Evolutionary conservation across 2,888 invertebrate genomes (phyloP).

Genomic region (Dysmachus trigonus): DNA sequence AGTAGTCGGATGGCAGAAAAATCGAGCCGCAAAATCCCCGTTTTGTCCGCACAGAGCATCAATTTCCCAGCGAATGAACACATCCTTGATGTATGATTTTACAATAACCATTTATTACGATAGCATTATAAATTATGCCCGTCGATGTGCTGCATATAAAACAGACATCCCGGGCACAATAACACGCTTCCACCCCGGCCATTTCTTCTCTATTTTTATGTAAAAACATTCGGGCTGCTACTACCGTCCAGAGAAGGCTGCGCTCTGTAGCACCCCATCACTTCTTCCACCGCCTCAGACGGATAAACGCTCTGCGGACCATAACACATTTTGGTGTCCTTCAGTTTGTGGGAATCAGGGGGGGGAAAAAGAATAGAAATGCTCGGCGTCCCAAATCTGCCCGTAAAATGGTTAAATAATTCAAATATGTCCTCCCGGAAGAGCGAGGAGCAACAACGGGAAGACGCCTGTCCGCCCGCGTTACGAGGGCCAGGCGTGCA

Average conservation of each 20-base stretch:
- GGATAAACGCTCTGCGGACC: conserved; percentile 44
- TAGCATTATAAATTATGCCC: conserved; percentile 54
- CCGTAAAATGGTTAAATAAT: conserved; percentile 36
- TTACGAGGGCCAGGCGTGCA: conserved; percentile 18
- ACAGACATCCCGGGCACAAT: conserved; percentile 41
- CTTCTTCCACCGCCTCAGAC: conserved; percentile 2
- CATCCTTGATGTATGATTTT: conserved; percentile 53
- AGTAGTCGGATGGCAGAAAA: conserved; percentile 23
- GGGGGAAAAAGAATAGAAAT: not conserved
- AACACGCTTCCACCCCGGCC: conserved; percentile 16
- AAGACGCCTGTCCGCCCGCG: not conserved
- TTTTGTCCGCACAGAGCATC: conserved; percentile 27
- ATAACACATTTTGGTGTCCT: conserved; percentile 48
- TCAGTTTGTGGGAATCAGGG: conserved; percentile 26
- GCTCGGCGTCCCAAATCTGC: conserved; percentile 23
- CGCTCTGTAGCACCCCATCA: not conserved
- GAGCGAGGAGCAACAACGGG: not conserved
- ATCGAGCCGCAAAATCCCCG: conserved; percentile 48
- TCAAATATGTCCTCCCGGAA: conserved; percentile 22
- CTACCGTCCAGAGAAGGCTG: conserved; percentile 16
- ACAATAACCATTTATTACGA: conserved; percentile 54
- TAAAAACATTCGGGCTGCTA: conserved; percentile 45
- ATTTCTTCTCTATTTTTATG: conserved; percentile 44
- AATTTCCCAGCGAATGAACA: conserved; percentile 48
- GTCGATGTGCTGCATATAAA: conserved; percentile 52